Percentiles rank a stretch among this genome's conserved stretches.
Evolutionary conservation across 2,113 vertebrate species (phyloP).

Genomic region (Mola mola): DNA sequence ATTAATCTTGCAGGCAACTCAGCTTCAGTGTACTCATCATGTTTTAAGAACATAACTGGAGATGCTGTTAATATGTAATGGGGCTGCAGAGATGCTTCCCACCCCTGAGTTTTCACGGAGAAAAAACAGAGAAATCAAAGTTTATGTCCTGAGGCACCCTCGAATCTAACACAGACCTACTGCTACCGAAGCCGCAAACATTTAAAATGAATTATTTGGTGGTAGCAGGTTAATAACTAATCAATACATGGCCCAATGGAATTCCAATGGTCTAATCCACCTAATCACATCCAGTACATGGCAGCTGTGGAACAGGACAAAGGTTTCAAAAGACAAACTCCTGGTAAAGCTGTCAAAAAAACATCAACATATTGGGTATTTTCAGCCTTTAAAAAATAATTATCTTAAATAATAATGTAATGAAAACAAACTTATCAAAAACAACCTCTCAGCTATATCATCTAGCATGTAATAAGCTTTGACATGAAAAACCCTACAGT

Average conservation of each 20-base stretch:
- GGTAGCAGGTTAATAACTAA: slow-evolving; percentile 84
- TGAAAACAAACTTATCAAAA: too few species aligned
- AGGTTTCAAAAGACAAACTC: background rate
- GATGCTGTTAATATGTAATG: slow-evolving; percentile 72
- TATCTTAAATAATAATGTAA: background rate
- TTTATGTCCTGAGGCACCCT: slow-evolving; percentile 68
- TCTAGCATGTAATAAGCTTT: slow-evolving; percentile 8
- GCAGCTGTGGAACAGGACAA: background rate
- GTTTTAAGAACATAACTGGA: slow-evolving; percentile 72
- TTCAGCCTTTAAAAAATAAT: too few species aligned
- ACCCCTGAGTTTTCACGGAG: slow-evolving; percentile 20
- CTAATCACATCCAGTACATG: slow-evolving; percentile 34
- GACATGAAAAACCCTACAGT: slow-evolving; percentile 19
- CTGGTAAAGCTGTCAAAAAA: too few species aligned
- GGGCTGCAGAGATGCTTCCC: slow-evolving; percentile 56
- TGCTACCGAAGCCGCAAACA: slow-evolving; percentile 79
- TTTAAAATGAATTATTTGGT: slow-evolving; percentile 87
- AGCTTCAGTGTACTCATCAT: slow-evolving; percentile 74
- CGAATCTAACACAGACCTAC: slow-evolving; percentile 65
- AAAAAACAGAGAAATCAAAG: slow-evolving; percentile 69
- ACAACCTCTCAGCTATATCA: background rate
- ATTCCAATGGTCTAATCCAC: slow-evolving; percentile 79
- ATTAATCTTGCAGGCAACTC: slow-evolving; percentile 72
- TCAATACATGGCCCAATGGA: slow-evolving; percentile 85
- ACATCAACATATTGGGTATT: too few species aligned